phyloP scores from a whole-genome alignment of 2,797 vertebrate species.

The Luscinia luscinia region DNA sequence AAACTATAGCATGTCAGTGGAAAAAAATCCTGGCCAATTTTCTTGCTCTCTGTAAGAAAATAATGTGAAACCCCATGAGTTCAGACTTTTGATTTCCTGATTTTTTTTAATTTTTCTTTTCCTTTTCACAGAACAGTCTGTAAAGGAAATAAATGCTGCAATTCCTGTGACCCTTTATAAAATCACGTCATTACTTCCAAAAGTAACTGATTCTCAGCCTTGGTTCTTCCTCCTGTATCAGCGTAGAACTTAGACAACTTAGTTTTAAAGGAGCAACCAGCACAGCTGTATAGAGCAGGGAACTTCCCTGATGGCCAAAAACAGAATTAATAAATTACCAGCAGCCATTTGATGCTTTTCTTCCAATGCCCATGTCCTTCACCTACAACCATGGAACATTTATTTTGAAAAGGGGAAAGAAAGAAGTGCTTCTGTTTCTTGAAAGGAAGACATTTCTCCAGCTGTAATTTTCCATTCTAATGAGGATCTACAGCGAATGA shows the following conservation, averaged over 20 bases:
- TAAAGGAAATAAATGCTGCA: neutral
- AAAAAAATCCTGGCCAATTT: neutral
- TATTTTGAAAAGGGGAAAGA: neutral
- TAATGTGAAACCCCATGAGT: neutral
- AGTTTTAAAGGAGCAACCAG: neutral
- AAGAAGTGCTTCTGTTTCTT: neutral
- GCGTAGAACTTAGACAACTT: neutral
- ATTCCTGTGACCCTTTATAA: neutral
- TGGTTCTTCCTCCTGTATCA: neutral
- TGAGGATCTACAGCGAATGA: neutral
- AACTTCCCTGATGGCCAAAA: neutral
- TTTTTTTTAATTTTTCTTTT: neutral
- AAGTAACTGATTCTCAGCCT: neutral
- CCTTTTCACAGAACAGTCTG: neutral
- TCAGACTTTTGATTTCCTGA: neutral
- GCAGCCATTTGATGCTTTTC: neutral
- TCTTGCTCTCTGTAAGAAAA: neutral
- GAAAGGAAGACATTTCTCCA: neutral
- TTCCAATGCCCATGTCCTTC: neutral
- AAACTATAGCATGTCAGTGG: neutral
- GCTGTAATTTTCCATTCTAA: conserved; percentile 5
- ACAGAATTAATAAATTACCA: neutral
- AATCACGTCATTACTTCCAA: neutral
- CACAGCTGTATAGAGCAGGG: neutral
- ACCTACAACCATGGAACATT: neutral